Percentiles rank a stretch among this genome's conserved stretches.
Conservation (phyloP, 2,888 invertebrate species). For the Parnassius apollo region DNA sequence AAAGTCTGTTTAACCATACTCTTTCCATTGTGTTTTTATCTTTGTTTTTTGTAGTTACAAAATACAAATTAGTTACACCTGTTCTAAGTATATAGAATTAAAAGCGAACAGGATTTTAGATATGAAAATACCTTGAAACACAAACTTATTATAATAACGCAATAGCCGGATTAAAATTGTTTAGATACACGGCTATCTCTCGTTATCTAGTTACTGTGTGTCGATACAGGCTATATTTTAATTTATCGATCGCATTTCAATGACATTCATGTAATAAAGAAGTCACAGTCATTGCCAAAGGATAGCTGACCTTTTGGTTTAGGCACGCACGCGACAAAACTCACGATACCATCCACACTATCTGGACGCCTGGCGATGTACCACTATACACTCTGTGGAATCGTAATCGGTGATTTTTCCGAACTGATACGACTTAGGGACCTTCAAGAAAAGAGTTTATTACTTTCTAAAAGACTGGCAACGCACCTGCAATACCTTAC, state of each 20-base stretch:
- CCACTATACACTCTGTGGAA: too few species aligned
- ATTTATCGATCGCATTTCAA: constrained; percentile 11
- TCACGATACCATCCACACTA: too few species aligned
- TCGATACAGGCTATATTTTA: constrained; percentile 12
- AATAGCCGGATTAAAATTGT: constrained; percentile 27
- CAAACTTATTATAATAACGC: constrained; percentile 18
- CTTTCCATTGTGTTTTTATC: constrained; percentile 38
- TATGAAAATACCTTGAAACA: constrained; percentile 34
- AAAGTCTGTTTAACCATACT: constrained; percentile 28
- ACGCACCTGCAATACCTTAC: too few species aligned
- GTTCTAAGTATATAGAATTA: constrained; percentile 13
- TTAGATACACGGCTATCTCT: constrained; percentile 26
- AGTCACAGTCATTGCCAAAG: constrained; percentile 25
- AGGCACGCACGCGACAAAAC: constrained; percentile 9
- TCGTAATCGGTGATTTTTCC: too few species aligned
- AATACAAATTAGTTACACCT: constrained; percentile 28
- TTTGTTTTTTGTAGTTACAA: constrained; percentile 37
- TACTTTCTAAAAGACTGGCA: too few species aligned
- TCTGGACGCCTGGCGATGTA: too few species aligned
- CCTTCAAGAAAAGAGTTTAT: too few species aligned
- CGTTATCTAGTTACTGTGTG: constrained; percentile 23
- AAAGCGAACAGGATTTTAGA: constrained; percentile 36
- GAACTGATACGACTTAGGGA: too few species aligned
- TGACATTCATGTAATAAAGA: constrained; percentile 11
- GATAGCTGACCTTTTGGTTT: constrained; percentile 15